Percentiles rank a stretch among this genome's conserved stretches.
Conservation (phyloP, 64 coral and sea anemone genomes). For the Exaiptasia diaphana region DNA sequence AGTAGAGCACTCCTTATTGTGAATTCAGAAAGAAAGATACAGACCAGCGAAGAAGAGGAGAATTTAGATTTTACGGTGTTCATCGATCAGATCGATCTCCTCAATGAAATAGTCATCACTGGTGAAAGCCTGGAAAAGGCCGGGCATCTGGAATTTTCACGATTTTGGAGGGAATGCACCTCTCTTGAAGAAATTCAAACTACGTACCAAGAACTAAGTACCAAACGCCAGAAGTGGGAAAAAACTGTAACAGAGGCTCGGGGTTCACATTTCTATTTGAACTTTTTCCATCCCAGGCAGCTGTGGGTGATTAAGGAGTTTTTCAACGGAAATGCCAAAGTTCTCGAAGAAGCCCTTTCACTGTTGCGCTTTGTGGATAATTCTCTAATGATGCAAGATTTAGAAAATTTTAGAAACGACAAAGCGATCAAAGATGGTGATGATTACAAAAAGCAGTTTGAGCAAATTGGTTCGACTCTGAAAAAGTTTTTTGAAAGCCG, state of each 20-base stretch:
- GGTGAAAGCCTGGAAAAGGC: conserved; percentile 29
- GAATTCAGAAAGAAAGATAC: conserved; percentile 52
- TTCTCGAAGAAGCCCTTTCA: not conserved
- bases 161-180: conserved; percentile 24
- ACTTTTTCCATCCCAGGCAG: conserved; percentile 81
- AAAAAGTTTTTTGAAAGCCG: conserved; percentile 16
- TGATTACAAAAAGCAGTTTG: conserved; percentile 13
- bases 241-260: conserved; percentile 20
- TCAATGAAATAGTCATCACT: conserved; percentile 48
- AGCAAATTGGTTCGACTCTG: conserved; percentile 25
- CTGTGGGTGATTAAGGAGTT: conserved; percentile 29
- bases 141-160: conserved; percentile 44
- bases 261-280: conserved; percentile 52
- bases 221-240: conserved; percentile 49
- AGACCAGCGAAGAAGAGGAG: not conserved
- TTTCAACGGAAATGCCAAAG: not conserved
- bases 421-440: conserved; percentile 15
- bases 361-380: not conserved
- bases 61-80: conserved; percentile 9
- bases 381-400: not conserved
- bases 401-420: not conserved
- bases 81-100: conserved; percentile 44
- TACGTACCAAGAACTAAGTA: conserved; percentile 7
- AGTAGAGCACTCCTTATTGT: conserved; percentile 78
- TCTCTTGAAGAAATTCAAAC: conserved; percentile 36